Conservation (phyloP, 2,797 vertebrate species). For the Diglossa cyanea region DNA sequence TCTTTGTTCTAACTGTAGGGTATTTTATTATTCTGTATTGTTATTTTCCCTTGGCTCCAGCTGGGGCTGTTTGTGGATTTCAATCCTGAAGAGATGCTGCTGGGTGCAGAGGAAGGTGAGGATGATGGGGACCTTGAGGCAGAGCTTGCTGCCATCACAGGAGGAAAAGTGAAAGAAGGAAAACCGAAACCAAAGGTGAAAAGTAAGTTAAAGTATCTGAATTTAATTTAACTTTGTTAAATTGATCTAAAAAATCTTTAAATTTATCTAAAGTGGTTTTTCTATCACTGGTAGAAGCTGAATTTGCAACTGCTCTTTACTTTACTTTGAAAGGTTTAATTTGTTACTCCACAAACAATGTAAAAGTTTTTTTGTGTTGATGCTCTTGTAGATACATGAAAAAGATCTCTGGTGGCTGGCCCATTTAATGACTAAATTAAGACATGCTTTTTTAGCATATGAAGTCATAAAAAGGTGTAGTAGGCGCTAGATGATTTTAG, state of each 20-base stretch:
- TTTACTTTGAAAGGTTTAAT: background rate
- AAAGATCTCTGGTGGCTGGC: background rate
- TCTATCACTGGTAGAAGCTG: background rate
- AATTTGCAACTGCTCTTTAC: background rate
- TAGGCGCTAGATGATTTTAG: background rate
- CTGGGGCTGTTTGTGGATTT: conserved; percentile 88
- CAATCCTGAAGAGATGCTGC: conserved; percentile 86
- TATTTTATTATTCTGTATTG: background rate
- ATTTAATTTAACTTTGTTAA: background rate
- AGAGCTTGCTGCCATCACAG: conserved; percentile 91
- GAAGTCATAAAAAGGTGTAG: background rate
- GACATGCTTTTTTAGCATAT: background rate
- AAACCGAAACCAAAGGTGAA: conserved; percentile 80
- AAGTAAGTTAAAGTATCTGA: conserved; percentile 75
- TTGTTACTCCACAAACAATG: background rate
- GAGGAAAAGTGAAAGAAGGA: conserved; percentile 71
- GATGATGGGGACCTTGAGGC: conserved; percentile 90
- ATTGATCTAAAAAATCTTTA: background rate
- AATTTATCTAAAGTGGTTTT: background rate
- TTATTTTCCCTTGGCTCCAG: conserved; percentile 57
- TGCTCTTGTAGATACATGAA: background rate
- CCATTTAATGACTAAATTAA: background rate
- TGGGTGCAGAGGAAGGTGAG: conserved; percentile 76
- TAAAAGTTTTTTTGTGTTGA: background rate
- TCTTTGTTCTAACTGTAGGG: background rate